Percentiles rank a stretch among this genome's conserved stretches.
Conservation (phyloP, 2,113 vertebrate genomes). For the Condylura cristata region DNA sequence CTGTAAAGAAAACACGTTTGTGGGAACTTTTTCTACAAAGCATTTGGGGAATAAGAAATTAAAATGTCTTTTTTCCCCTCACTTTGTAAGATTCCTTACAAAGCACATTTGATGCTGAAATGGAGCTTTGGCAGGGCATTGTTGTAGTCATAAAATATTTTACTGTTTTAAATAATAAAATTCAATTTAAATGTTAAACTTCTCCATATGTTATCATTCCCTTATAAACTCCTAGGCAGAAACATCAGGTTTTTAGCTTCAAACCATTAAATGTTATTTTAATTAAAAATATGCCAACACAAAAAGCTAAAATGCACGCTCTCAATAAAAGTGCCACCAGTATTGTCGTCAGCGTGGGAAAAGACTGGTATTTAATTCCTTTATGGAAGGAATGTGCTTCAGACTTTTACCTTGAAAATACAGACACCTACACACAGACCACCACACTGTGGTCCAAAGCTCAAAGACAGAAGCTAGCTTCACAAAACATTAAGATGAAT, state of each 20-base stretch:
- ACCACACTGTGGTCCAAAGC: background rate
- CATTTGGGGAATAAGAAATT: constrained; percentile 66
- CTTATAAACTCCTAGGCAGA: constrained; percentile 71
- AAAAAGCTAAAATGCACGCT: constrained; percentile 60
- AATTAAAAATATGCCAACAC: constrained; percentile 79
- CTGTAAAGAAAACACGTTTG: constrained; percentile 68
- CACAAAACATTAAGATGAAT: constrained; percentile 44
- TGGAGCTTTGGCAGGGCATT: constrained; percentile 70
- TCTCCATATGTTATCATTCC: constrained; percentile 77
- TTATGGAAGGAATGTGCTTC: background rate
- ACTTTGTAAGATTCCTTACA: constrained; percentile 69
- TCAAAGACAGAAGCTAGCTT: constrained; percentile 36
- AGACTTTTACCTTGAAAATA: constrained; percentile 60
- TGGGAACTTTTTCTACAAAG: constrained; percentile 48
- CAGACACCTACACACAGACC: constrained; percentile 1
- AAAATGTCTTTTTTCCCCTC: constrained; percentile 54
- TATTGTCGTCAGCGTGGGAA: constrained; percentile 28
- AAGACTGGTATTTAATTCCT: constrained; percentile 6
- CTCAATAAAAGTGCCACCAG: constrained; percentile 52
- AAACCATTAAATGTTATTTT: constrained; percentile 72
- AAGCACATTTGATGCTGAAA: constrained; percentile 69
- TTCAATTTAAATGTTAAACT: constrained; percentile 81
- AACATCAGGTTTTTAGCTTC: constrained; percentile 78
- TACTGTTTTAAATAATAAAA: constrained; percentile 80
- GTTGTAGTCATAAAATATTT: constrained; percentile 79